phyloP scores from a whole-genome alignment of 2,888 invertebrate species.

The Synanthedon tipuliformis region DNA sequence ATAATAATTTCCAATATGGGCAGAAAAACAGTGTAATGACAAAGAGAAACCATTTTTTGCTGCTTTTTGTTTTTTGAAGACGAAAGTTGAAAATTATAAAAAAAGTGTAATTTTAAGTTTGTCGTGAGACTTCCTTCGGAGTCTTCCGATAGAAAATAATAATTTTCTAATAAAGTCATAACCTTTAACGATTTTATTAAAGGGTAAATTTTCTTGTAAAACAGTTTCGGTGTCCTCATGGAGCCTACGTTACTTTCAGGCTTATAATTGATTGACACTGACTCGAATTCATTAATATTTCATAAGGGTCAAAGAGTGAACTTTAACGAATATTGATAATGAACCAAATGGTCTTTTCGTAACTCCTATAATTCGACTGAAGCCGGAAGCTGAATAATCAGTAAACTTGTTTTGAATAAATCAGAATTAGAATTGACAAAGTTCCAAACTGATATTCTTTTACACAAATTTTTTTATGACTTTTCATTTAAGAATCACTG shows the following conservation, averaged over 20 bases:
- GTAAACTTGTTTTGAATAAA: neutral
- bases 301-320: neutral
- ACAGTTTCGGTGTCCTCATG: neutral
- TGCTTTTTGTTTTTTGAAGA: no score
- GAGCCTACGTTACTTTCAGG: neutral
- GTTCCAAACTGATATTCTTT: no score
- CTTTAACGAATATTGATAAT: conserved; percentile 1
- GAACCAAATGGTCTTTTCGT: neutral
- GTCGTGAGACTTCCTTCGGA: no score
- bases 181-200: neutral
- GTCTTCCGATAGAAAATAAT: neutral
- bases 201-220: neutral
- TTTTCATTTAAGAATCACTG: no score
- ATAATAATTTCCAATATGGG: no score
- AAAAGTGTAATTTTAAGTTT: no score
- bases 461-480: no score
- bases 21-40: no score
- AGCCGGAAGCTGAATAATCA: neutral
- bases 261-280: neutral
- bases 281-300: neutral
- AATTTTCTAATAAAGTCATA: neutral
- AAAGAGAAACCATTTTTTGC: no score
- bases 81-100: no score
- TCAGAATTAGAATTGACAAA: neutral
- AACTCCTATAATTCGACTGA: neutral